Evolutionary conservation across 1,140 invertebrate genomes (phyloP).

Genomic region (Capitella teleta): DNA sequence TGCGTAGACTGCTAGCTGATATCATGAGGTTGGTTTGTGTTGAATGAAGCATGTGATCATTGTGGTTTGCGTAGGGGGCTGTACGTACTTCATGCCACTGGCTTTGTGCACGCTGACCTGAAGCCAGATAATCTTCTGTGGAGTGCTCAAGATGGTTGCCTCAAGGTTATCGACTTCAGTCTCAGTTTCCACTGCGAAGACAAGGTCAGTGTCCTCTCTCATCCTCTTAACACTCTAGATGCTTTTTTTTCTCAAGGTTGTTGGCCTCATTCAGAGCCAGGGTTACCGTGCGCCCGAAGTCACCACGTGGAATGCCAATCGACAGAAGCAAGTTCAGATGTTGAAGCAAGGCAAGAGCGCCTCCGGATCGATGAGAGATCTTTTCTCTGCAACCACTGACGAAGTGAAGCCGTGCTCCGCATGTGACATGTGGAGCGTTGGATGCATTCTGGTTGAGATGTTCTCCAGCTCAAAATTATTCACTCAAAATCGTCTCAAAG

Average conservation of each 20-base stretch:
- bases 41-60: background rate
- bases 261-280: conserved; percentile 1
- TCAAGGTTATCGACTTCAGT: conserved; percentile 7
- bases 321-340: no score
- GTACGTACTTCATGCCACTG: background rate
- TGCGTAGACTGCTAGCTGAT: background rate
- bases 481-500: background rate
- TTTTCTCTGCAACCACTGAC: background rate
- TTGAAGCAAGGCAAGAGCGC: background rate
- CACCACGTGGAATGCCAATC: background rate
- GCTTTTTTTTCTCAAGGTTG: background rate
- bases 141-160: background rate
- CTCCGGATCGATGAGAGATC: background rate
- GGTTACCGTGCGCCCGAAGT: conserved; percentile 2
- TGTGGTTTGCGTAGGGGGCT: background rate
- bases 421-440: background rate
- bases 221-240: background rate
- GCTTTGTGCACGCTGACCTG: conserved; percentile 5
- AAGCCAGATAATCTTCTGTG: conserved; percentile 3
- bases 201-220: background rate
- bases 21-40: background rate
- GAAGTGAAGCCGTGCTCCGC: no score
- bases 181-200: conserved; percentile 4
- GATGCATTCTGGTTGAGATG: conserved; percentile 1
- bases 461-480: background rate